phyloP scores from a whole-genome alignment of 2,797 vertebrate genomes.

The Pipistrellus nathusii region DNA sequence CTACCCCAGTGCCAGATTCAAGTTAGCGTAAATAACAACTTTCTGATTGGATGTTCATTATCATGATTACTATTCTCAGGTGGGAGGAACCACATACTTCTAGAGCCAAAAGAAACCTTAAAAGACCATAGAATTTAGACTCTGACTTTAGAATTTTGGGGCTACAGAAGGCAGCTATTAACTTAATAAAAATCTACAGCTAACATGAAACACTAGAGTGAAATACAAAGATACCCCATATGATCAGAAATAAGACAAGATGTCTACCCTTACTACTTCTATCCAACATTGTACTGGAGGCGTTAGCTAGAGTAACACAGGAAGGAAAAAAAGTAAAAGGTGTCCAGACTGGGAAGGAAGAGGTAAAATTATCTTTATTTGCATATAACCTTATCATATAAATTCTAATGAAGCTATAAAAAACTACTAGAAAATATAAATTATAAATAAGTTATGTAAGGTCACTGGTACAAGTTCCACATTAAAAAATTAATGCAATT shows the following conservation, averaged over 20 bases:
- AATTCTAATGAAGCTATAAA: not conserved
- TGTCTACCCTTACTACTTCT: not conserved
- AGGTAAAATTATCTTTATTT: not conserved
- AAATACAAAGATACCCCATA: not conserved
- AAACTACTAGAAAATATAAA: not conserved
- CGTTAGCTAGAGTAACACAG: not conserved
- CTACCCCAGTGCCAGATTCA: not conserved
- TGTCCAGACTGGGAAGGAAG: not conserved
- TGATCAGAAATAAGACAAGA: not conserved
- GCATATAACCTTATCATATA: not conserved
- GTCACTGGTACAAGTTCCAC: not conserved
- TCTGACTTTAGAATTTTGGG: conserved; percentile 3
- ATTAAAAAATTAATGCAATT: not conserved
- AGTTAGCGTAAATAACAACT: not conserved
- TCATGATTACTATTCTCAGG: not conserved
- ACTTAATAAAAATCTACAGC: not conserved
- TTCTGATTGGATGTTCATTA: conserved; percentile 18
- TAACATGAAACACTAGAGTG: not conserved
- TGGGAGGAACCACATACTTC: not conserved
- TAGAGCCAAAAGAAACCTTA: not conserved
- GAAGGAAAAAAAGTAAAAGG: not conserved
- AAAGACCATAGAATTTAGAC: not conserved
- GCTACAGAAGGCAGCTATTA: not conserved
- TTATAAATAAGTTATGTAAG: not conserved
- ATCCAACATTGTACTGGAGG: not conserved